These are phyloP conservation scores for Acropora tenuis DNA, from an alignment of 64 coral and sea anemone genomes.

Conservation along the genomic window DNA sequence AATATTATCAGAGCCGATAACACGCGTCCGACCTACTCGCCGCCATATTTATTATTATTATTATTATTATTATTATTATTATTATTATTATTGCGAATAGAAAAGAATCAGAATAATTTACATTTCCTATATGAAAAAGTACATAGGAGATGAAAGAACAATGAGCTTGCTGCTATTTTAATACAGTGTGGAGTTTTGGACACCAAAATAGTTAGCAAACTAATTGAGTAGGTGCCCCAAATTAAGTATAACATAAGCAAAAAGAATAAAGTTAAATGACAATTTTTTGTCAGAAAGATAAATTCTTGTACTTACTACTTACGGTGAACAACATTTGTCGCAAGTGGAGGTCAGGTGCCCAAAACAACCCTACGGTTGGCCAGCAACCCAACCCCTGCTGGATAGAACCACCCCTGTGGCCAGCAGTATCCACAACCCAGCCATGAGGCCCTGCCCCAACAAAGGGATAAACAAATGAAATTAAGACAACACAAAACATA, in stretches of 20 bases:
- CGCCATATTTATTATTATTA: too few relatives aligned
- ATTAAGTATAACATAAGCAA: not conserved
- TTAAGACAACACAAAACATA: too few relatives aligned
- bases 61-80: too few relatives aligned
- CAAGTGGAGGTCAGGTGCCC: too few relatives aligned
- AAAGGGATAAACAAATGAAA: too few relatives aligned
- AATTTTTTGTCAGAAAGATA: not conserved
- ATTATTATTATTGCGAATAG: not conserved
- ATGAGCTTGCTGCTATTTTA: not conserved
- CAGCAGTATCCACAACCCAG: too few relatives aligned
- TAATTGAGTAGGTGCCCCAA: conserved; percentile 11
- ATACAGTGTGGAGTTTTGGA: not conserved
- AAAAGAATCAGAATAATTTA: not conserved
- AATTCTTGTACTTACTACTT: not conserved
- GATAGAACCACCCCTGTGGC: too few relatives aligned
- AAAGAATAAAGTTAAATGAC: not conserved
- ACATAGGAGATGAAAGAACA: not conserved
- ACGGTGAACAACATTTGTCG: not conserved
- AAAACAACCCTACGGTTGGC: too few relatives aligned
- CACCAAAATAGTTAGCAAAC: not conserved
- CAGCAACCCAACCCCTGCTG: too few relatives aligned
- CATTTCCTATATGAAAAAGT: not conserved
- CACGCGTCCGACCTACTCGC: too few relatives aligned
- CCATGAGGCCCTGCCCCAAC: too few relatives aligned
- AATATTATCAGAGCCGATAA: too few relatives aligned